Evolutionary conservation across 1,140 invertebrate species (phyloP), one percentile per base, ranked within the genome.

Genomic region (Cotesia chilonis): DNA sequence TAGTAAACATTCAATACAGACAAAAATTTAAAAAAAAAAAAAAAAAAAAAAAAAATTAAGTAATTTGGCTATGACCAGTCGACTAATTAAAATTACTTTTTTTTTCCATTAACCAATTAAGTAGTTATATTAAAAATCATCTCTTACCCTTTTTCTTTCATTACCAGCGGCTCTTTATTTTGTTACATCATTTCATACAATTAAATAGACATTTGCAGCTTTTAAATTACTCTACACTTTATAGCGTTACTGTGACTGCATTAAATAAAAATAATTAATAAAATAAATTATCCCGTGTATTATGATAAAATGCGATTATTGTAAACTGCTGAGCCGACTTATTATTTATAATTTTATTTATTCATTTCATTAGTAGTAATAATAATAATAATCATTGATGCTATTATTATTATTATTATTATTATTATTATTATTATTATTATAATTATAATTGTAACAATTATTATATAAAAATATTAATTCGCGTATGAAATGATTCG

Each of bases 251-350:
- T 64, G 61, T 64, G 59, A 60, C 59, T 64, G 38, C 38, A 64
- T 64, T 64, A n/a, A 64, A 64, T 64, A 64, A 64, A 64, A 64
- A 41, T 36, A 28, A 64, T 28, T 41, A 64, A 37, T 64, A 55
- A 14, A 3, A 55, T 14, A 14, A 55, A 55, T 55, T 55, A 61
- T 61, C 60, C 60, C 4, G 35, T 36, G 54, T 28, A 28, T 28
- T 28, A 28, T 28, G 28, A 28, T 28, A 28, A 28, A 28, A 28
- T 28, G 28, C 28, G 28, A 28, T 28, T 28, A 28, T 28, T 28
- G 28, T 20, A 57, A 20, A 57, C 54, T 57, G 9, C n/a, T 57
- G 17, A 60, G 20, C 20, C 9, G n/a, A 36, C 10, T 12, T 6
- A 35, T 20, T 5, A 12, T n/a, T 37, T 37, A 64, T 64, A 12